Base-by-base conservation (phyloP, 1,140 invertebrate genomes). In the Trissolcus basalis region DNA sequence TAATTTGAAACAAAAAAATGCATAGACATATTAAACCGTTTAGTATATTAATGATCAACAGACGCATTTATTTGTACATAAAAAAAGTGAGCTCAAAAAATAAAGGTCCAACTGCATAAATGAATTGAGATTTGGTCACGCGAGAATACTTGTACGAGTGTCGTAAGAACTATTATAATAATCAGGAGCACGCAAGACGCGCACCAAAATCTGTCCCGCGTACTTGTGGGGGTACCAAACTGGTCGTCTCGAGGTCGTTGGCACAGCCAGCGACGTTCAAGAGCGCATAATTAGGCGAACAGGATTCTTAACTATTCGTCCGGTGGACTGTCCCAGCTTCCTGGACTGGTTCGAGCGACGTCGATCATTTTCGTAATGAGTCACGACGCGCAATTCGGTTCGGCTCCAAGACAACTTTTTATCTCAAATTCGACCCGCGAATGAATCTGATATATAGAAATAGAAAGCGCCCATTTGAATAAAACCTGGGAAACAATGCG, bases 301-400 rank as follows among this genome's bases (percentile, higher is more conserved):
- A 68, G 65, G 72, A 76, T 69, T 76, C 59, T 69, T 76, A 69
- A 51, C 58, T 69, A 76, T 76, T 69, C 60, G 49, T 60, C 59
- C 43, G 15, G 55, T 49, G 59, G 69, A 59, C 19, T 69, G 65
- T 69, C 60, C 43, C 59, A 63, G 64, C 64, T 76, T 59, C 64
- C 59, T 69, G 47, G 49, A 56, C 60, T 60, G 60, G 61, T 54
- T 59, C 54, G 15, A 47, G 43, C 10, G 15, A 50, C 43, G 51
- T 53, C 45, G 65, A 69, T 75, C 16, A 68, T 68, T 69, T 69
- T 64, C 48, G n/a, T 61, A 63, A 61, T 58, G 47, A 74, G 50
- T 43, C 43, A 50, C 12, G 35, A 19, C 47, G 33, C n/a, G 36
- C 47, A 59, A 64, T 61, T 70, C 45, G 58, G 43, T 16, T 39